phyloP scores from a whole-genome alignment of 2,888 invertebrate genomes.

The Lampropteryx suffumata region DNA sequence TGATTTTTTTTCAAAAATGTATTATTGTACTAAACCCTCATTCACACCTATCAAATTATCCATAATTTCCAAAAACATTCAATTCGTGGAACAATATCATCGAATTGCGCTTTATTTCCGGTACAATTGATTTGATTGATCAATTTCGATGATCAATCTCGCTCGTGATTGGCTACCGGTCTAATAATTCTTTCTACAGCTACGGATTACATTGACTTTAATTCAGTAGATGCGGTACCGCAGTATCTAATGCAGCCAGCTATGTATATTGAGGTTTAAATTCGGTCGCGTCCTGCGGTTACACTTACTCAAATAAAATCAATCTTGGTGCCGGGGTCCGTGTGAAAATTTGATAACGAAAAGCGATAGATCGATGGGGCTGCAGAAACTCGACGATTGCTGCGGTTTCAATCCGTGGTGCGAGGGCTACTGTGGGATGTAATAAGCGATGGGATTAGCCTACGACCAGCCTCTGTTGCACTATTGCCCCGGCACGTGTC shows the following conservation, averaged over 20 bases:
- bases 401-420: constrained; percentile 68
- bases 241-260: constrained; percentile 48
- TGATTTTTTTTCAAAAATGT: no score
- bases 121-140: constrained; percentile 79
- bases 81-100: constrained; percentile 64
- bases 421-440: constrained; percentile 77
- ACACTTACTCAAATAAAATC: constrained; percentile 81
- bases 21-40: neutral
- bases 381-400: constrained; percentile 72
- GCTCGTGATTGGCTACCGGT: constrained; percentile 77
- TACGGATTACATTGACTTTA: constrained; percentile 64
- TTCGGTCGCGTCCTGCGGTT: constrained; percentile 65
- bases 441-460: constrained; percentile 74
- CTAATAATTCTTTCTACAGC: constrained; percentile 58
- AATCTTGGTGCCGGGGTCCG: constrained; percentile 75
- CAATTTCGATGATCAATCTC: constrained; percentile 80
- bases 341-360: constrained; percentile 83
- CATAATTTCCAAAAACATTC: constrained; percentile 60
- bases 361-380: constrained; percentile 76
- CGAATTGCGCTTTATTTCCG: constrained; percentile 79
- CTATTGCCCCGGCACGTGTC: constrained; percentile 22
- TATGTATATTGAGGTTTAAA: constrained; percentile 57
- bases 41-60: constrained; percentile 41
- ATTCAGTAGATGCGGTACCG: constrained; percentile 42
- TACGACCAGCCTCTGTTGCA: constrained; percentile 33